A percentile compares a stretch with the other conserved stretches of the same genome.
Conservation (phyloP, 2,797 vertebrate genomes). For the Pteropus rufus region DNA sequence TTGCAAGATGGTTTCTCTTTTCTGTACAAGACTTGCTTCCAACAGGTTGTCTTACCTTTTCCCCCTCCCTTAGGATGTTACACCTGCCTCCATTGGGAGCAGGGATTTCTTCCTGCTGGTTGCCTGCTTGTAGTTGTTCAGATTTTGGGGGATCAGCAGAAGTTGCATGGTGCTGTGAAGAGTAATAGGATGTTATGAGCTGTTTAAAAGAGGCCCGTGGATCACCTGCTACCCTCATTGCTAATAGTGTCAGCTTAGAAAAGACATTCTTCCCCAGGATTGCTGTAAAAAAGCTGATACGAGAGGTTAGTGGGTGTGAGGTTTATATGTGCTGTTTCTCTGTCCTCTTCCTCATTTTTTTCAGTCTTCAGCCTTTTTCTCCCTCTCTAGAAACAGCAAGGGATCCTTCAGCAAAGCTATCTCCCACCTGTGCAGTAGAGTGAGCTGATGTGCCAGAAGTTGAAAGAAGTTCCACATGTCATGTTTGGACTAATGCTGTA, state of each 20-base stretch:
- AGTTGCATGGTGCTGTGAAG: constrained; percentile 34
- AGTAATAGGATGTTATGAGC: background rate
- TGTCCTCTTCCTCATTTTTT: background rate
- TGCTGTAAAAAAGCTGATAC: background rate
- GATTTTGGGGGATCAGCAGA: constrained; percentile 38
- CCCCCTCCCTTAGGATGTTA: background rate
- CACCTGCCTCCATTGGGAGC: background rate
- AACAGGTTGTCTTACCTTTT: background rate
- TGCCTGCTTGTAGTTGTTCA: background rate
- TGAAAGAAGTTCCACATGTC: constrained; percentile 32
- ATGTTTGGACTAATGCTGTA: constrained; percentile 61
- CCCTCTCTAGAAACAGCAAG: constrained; percentile 19
- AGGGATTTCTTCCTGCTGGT: background rate
- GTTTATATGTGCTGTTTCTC: background rate
- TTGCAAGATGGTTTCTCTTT: background rate
- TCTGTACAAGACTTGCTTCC: background rate
- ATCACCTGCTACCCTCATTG: constrained; percentile 26
- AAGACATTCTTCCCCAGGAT: constrained; percentile 4
- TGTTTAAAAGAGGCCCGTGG: background rate
- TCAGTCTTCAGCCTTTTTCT: background rate
- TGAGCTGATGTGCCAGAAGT: background rate
- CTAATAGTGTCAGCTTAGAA: constrained; percentile 52
- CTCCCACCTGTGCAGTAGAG: background rate
- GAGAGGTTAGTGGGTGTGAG: constrained; percentile 33
- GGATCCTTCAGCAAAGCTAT: background rate